Evolutionary conservation across 2,113 vertebrate genomes (phyloP).

Genomic region (Anhinga anhinga): DNA sequence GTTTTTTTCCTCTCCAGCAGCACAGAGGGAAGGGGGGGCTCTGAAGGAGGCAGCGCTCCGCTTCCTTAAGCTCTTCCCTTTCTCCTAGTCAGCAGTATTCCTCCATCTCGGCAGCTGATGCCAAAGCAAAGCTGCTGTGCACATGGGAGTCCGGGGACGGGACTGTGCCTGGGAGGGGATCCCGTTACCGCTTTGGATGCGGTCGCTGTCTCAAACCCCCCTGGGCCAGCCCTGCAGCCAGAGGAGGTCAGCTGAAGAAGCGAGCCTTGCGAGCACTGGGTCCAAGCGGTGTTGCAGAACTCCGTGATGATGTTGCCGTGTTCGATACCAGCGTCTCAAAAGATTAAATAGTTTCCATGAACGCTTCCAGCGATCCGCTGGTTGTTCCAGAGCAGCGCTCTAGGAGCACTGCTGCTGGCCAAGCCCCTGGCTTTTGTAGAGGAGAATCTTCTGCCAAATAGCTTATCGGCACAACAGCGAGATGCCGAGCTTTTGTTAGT

Average conservation of each 20-base stretch:
- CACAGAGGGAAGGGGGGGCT: fast-evolving
- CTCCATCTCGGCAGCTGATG: neutral
- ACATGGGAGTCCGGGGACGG: neutral
- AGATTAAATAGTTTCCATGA: neutral
- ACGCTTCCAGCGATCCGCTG: neutral
- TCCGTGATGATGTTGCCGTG: neutral
- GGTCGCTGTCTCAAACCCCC: neutral
- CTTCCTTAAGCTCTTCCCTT: neutral
- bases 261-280: neutral
- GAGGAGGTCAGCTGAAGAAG: neutral
- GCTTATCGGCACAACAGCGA: neutral
- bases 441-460: neutral
- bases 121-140: neutral
- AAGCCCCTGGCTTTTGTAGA: neutral
- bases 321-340: neutral
- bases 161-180: neutral
- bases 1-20: neutral
- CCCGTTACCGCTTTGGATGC: neutral
- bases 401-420: neutral
- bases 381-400: fast-evolving
- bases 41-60: neutral
- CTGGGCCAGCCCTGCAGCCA: neutral
- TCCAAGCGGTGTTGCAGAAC: neutral
- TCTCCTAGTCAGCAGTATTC: neutral
- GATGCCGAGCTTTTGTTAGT: neutral